These are phyloP conservation scores for Schizaphis graminum DNA, from an alignment of 2,888 invertebrate genomes.

Conservation along the genomic window DNA sequence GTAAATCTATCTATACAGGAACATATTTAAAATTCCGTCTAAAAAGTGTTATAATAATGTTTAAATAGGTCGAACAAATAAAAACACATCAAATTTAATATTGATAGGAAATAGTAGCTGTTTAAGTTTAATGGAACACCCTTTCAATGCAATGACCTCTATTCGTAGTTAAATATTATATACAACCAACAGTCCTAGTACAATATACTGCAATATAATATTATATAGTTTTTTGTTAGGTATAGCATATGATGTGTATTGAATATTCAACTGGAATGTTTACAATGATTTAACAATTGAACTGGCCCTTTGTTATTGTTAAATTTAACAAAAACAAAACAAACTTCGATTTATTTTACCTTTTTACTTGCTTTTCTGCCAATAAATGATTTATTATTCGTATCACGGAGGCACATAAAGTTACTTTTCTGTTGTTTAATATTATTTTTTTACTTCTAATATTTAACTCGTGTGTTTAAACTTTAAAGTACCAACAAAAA, in stretches of 20 bases:
- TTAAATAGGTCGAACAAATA: conserved; percentile 2
- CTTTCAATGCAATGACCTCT: neutral
- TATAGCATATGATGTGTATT: neutral
- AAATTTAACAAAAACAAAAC: conserved; percentile 3
- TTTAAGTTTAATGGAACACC: conserved; percentile 2
- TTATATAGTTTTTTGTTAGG: neutral
- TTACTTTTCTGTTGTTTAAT: neutral
- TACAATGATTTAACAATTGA: conserved; percentile 14
- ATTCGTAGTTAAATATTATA: neutral
- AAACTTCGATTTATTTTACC: neutral
- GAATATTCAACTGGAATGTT: neutral
- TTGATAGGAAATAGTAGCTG: neutral
- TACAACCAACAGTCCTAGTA: neutral
- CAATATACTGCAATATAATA: neutral
- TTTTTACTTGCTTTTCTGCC: neutral
- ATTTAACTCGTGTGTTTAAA: neutral
- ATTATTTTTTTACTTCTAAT: neutral
- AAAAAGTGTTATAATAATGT: neutral
- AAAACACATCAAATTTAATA: neutral
- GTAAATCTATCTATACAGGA: neutral
- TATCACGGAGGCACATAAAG: neutral
- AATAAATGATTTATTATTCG: neutral
- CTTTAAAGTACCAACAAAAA: neutral
- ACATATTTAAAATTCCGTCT: neutral
- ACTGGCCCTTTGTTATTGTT: conserved; percentile 22